Evolutionary conservation across 2,888 invertebrate genomes (phyloP).

Genomic region (Hecatera dysodea): DNA sequence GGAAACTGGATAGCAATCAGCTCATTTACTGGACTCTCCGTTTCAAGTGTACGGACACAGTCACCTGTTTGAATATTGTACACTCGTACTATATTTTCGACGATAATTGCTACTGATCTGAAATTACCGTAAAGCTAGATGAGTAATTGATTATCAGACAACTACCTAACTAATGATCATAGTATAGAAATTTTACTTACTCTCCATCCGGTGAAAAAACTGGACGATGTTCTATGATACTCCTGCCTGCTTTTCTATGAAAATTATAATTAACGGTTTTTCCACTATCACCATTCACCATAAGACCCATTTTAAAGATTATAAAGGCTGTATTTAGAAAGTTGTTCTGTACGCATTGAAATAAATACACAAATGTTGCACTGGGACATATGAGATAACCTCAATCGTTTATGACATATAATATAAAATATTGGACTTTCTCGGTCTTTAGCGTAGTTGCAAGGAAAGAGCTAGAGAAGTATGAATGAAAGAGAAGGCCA

Average conservation of each 20-base stretch:
- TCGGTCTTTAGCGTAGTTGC: not conserved
- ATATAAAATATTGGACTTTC: no score
- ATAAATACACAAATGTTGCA: conserved; percentile 43
- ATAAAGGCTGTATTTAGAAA: conserved; percentile 14
- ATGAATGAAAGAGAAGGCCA: conserved; percentile 1
- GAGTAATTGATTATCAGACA: not conserved
- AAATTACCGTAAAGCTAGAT: conserved; percentile 58
- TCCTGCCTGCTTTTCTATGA: conserved; percentile 86
- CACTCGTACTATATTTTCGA: conserved; percentile 85
- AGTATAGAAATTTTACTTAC: conserved; percentile 73
- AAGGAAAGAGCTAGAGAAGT: not conserved
- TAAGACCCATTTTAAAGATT: conserved; percentile 79
- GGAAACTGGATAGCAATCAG: conserved; percentile 84
- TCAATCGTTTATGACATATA: conserved; percentile 63
- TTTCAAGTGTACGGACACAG: conserved; percentile 83
- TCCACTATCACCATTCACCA: conserved; percentile 62
- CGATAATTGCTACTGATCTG: conserved; percentile 85
- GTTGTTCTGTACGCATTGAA: conserved; percentile 34
- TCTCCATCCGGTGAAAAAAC: conserved; percentile 88
- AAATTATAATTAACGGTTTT: conserved; percentile 77
- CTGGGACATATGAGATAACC: conserved; percentile 78
- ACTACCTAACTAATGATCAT: not conserved
- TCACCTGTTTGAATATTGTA: conserved; percentile 87
- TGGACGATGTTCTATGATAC: conserved; percentile 86
- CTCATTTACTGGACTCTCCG: conserved; percentile 77